Percentiles rank a stretch among this genome's conserved stretches.
Conservation (phyloP, 2,888 invertebrate species). For the Coecobrya sp. region DNA sequence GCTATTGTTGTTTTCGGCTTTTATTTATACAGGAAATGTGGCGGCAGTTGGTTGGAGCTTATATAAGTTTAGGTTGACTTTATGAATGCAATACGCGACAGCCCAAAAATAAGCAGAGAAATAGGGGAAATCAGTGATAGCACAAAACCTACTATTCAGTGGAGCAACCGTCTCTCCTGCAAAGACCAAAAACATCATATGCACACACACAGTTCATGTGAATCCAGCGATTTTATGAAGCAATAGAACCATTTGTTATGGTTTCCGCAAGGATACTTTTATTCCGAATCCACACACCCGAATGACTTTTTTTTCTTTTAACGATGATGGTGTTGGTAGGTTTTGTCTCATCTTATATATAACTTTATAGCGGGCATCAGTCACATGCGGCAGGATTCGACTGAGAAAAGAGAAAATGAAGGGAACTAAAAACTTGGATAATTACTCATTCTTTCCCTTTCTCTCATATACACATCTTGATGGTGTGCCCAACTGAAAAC, state of each 20-base stretch:
- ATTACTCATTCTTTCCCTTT: conserved; percentile 70
- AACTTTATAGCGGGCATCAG: neutral
- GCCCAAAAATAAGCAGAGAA: neutral
- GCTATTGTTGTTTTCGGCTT: neutral
- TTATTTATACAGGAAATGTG: conserved; percentile 44
- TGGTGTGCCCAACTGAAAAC: conserved; percentile 34
- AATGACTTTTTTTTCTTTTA: conserved; percentile 49
- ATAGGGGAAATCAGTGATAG: conserved; percentile 41
- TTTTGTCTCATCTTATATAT: conserved; percentile 8
- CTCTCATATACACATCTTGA: conserved; percentile 36
- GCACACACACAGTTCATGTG: neutral
- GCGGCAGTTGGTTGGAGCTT: conserved; percentile 49
- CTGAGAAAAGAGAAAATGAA: conserved; percentile 14
- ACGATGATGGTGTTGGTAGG: neutral
- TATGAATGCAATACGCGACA: neutral
- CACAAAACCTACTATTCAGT: conserved; percentile 1
- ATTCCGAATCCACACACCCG: conserved; percentile 36
- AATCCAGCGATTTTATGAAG: conserved; percentile 68
- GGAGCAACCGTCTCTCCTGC: no score
- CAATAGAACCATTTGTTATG: conserved; percentile 75
- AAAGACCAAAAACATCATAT: no score
- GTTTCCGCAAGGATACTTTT: conserved; percentile 62
- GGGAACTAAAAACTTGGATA: conserved; percentile 68
- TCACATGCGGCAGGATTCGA: neutral
- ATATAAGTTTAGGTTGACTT: neutral